Evolutionary conservation across 2,797 vertebrate species (phyloP), one percentile per base, ranked within the genome.

Genomic region (Myripristis jacobus): DNA sequence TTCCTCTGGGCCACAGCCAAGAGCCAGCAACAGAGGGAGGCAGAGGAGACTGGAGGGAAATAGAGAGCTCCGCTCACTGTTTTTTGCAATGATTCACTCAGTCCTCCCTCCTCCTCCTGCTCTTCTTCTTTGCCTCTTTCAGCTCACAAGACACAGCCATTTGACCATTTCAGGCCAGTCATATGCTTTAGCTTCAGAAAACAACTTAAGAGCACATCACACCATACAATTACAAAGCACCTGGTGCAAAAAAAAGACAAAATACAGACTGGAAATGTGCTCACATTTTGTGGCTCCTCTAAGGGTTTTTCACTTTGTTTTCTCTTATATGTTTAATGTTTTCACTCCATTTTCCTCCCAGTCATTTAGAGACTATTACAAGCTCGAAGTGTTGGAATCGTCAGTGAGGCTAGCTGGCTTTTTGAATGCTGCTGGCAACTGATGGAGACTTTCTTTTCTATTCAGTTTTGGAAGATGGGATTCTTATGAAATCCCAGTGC

Each of bases 1-100:
- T 93, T 94, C 91, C 91, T 91, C 91, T 90, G 91, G 91, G 85
- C 74, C 69, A 48, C 69, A 62, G 89, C 92, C 92, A 94, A 86
- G 72, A 82, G 81, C 79, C 79, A 84, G 80, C 77, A 86, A 85
- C 72, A 70, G 72, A 67, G 80, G 75, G 76, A 77, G 87, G 75
- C 79, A 80, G 77, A 84, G 82, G 78, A 75, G 68, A 84, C 69
- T 34, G 65, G 73, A 87, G 77, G 61, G 75, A 79, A 77, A 79
- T 74, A 80, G 75, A 84, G 70, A 88, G 76, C 75, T 68, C 58
- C 56, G 57, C 78, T 77, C 69, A 58, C 52, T 70, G 25, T 44
- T 65, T 41, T 54, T 43, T 66, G 63, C 77, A 72, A 80, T 70
- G 66, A 79, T 75, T 85, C 69, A 72, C 70, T 84, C 63, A 27